These are phyloP conservation scores for Xenopus laevis DNA, from an alignment of 2,113 vertebrate species.

Conservation along the genomic window DNA sequence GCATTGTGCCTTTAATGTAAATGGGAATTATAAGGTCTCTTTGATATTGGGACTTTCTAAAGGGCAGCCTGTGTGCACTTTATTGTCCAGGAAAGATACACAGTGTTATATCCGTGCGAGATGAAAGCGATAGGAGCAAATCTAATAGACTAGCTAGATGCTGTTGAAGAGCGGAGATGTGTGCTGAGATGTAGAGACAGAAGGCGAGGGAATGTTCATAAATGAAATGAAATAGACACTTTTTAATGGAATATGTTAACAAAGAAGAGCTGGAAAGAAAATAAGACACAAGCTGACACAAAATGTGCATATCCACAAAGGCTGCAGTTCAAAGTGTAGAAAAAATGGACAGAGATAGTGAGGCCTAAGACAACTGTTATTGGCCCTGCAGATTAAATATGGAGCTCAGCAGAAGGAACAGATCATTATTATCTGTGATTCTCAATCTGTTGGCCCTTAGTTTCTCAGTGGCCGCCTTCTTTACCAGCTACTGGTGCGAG, in stretches of 20 bases:
- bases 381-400: neutral
- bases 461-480: constrained; percentile 73
- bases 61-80: neutral
- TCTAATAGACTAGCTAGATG: neutral
- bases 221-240: too few species aligned
- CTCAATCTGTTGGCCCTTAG: constrained; percentile 70
- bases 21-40: neutral
- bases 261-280: neutral
- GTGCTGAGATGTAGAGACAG: too few species aligned
- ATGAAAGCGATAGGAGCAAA: neutral
- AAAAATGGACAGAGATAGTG: neutral
- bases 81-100: neutral
- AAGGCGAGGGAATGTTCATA: too few species aligned
- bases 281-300: neutral
- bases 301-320: neutral
- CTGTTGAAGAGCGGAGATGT: too few species aligned
- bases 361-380: neutral
- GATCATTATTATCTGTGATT: constrained; percentile 70
- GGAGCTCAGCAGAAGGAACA: constrained; percentile 47
- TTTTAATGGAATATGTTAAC: too few species aligned
- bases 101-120: neutral
- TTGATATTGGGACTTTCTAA: neutral
- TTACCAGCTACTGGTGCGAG: constrained; percentile 80
- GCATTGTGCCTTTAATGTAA: neutral
- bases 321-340: neutral